Base-by-base conservation (phyloP, 30 jellyfish, hydroid and myxozoan genomes). In the Pseudorhiza aurosa region DNA sequence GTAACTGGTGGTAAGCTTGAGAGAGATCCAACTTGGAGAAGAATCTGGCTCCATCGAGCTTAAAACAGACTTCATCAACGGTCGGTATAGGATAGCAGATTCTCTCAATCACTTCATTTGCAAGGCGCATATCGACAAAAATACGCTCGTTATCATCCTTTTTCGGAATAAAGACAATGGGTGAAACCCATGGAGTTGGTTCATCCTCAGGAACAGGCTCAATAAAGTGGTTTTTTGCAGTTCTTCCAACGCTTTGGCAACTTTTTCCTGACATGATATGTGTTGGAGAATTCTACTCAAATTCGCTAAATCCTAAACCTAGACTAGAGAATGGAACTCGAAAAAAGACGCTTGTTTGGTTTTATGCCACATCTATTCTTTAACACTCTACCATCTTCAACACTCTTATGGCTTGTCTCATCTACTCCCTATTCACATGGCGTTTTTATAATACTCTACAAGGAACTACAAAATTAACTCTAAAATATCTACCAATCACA, bases 111-210 rank as follows among this genome's bases (percentile, higher is more conserved):
- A 90, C 96, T 1, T 26, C 39, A 68, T 85, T 85, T 4, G 90
- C 89, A 1, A 65, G 50, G n/a, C 90, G 76, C 96, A 85, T 85
- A 26, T 85, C 96, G 22, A 85, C 96, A 65, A 90, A 85, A 19
- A 85, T 47, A 4, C 96, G 90, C 2, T 71, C 71, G 4, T 27
- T 25, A 27, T 71, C 70, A 50, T 85, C 90, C 70, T 73, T 73
- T 77, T 85, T 85, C 5, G 96, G 90, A 9, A 74, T 85, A 1
- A 43, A 21, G 5, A 58, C 96, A 2, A 85, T 27, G 22, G 96
- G 90, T 4, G 77, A 65, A 21, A 85, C 84, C 90, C 90, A 85
- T 9, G 85, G 59, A 8, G 96, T 82, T 7, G 85, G 85, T 47
- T 85, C 74, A 30, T 49, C 56, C 17, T 55, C 88, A 2, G 65